Conservation (phyloP, 2,797 vertebrate species). For the Dallia pectoralis region DNA sequence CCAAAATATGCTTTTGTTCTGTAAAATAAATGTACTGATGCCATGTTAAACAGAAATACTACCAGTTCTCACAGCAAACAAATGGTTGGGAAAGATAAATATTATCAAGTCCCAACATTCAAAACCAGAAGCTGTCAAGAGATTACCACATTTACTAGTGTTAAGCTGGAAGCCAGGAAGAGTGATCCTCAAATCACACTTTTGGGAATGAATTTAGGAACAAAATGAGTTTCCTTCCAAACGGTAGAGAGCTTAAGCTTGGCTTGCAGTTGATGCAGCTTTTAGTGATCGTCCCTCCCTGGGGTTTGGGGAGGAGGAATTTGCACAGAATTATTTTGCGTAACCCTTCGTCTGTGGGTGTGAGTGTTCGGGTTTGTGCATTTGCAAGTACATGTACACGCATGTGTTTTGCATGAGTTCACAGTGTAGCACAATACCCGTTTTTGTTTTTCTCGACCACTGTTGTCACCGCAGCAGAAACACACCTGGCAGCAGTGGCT, state of each 20-base stretch:
- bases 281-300: conserved; percentile 50
- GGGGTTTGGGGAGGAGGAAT: conserved; percentile 32
- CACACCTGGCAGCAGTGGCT: background rate
- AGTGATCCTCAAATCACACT: conserved; percentile 23
- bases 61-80: background rate
- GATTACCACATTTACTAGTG: conserved; percentile 20
- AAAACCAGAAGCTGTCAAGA: conserved; percentile 11
- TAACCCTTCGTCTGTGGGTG: background rate
- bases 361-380: background rate
- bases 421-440: too few species aligned
- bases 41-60: background rate
- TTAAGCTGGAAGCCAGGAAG: conserved; percentile 14
- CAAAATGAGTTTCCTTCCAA: conserved; percentile 19
- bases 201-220: conserved; percentile 25
- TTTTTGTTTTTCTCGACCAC: background rate
- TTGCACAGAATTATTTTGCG: conserved; percentile 21
- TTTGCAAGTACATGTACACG: background rate
- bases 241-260: conserved; percentile 26
- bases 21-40: too few species aligned
- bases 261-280: conserved; percentile 51
- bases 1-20: too few species aligned
- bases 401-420: background rate
- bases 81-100: background rate
- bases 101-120: conserved; percentile 16
- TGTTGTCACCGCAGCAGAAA: background rate